Percentiles rank a stretch among this genome's conserved stretches.
Evolutionary conservation across 2,113 vertebrate genomes (phyloP).

Genomic region (Odobenus rosmarus): DNA sequence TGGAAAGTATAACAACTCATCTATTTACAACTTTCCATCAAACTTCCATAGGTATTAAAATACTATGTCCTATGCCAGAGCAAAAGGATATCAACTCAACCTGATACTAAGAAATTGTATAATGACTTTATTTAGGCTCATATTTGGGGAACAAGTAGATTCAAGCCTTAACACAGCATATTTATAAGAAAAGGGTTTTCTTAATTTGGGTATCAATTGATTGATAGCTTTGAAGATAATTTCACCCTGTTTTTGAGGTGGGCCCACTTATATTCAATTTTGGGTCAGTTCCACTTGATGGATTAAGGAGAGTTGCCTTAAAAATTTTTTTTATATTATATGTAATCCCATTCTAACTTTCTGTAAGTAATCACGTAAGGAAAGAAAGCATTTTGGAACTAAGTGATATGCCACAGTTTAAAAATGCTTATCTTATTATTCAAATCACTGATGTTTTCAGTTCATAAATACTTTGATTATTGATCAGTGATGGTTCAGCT

Average conservation of each 20-base stretch:
- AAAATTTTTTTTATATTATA: neutral
- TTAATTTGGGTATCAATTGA: neutral
- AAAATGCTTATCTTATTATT: neutral
- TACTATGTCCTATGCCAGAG: neutral
- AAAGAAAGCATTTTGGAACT: conserved; percentile 4
- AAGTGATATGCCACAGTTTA: neutral
- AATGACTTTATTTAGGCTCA: neutral
- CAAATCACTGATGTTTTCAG: neutral
- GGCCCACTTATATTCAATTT: neutral
- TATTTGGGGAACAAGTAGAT: neutral
- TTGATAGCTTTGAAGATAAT: neutral
- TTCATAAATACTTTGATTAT: neutral
- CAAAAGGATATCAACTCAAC: neutral
- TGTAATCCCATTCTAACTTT: neutral
- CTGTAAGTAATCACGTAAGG: neutral
- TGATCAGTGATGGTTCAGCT: neutral
- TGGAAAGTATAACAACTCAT: conserved; percentile 33
- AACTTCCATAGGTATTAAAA: neutral
- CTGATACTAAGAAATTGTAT: neutral
- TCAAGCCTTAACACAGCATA: neutral
- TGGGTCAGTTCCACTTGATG: neutral
- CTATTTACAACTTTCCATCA: neutral
- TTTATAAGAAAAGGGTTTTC: neutral
- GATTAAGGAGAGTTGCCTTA: neutral
- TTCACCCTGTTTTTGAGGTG: neutral